Evolutionary conservation across 2,113 vertebrate species (phyloP), one percentile per base, ranked within the genome.

Genomic region (Serilophus lunatus): DNA sequence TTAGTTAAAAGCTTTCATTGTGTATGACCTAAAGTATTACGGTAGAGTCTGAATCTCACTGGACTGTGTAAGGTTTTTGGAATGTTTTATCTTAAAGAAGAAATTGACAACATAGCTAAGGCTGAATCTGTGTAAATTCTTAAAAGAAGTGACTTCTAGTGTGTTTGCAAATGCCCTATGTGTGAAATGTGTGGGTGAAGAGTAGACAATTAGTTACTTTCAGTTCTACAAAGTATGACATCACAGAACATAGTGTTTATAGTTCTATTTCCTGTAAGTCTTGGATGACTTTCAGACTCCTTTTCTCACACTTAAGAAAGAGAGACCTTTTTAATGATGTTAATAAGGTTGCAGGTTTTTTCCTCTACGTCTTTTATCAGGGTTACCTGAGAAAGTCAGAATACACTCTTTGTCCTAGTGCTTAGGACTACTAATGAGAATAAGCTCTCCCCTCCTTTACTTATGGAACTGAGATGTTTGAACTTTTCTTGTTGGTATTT

Each of bases 401-500:
- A 31, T 35, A 15, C 7, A 1, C 31, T 5, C 42, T 74, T 20
- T 51, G 56, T 61, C 18, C 29, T 56, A 13, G 26, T 50, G 25
- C 29, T 63, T 33, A n/a, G 9, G 35, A 42, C 5, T 45, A 8
- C 24, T 60, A 25, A 12, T 24, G 45, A 65, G 50, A 82, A 45
- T 64, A 71, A 81, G 9, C 15, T 80, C 31, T 65, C 10, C 42
- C 5, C 22, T 83, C 19, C 28, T 94, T 66, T 72, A 38, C 49
- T 42, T 68, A 49, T 33, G 59, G 47, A 59, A 60, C 17, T 94
- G 78, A 93, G 9, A 76, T 66, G 35, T 79, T 45, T 82, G 61
- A 64, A 63, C 59, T 94, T 87, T 18, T 88, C 71, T 77, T 87
- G 38, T 81, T 80, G 93, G 23, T 97, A 71, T 93, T 98, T 90